Base-by-base conservation (phyloP, 2,797 vertebrate genomes). In the Petrocephalus schoutedeni region DNA sequence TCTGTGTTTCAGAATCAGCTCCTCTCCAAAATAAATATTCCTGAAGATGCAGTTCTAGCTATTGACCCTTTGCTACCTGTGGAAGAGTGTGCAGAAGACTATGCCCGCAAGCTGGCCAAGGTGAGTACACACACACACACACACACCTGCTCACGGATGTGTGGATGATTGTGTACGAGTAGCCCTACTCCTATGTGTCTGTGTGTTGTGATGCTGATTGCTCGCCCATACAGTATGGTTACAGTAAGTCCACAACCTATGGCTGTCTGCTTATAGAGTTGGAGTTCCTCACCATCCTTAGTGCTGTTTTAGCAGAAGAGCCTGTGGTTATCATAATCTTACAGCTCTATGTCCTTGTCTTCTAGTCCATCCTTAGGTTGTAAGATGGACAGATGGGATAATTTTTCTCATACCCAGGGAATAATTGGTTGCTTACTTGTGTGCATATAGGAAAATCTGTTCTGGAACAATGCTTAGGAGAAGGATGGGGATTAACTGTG, bases 51-150 rank as follows among this genome's bases (percentile, higher is more conserved):
- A 49, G 94, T 98, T 90, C 91, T 98, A 90, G 91, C 94, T 45
- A 96, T 98, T 10, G 92, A 98, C 86, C 93, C 95, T 0, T 93
- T 94, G 1, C 91, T 98, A 89, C 92, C 96, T 0, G 96, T 98
- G 85, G 91, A 92, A 1, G 94, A 96, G 54, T 98, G 97, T 0
- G 97, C 97, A 0, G 94, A 96, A 53, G 96, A 98, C 91, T 98
- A 98, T 12, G 91, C 95, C 4, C 59, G 67, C 77, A 98, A 96
- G 91, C 93, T 98, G 89, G 94, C 93, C 84, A 93, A 97, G 96
- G 97, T 98, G 90, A 36, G 86, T 14, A n/a, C n/a, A n/a, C n/a
- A 9, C n/a, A 56, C 51, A 57, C 49, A 51, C 82, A 57, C 32
- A 28, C 56, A 9, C 32, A 49, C n/a, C 45, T 53, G 4, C 51